Evolutionary conservation across 2,888 invertebrate species (phyloP).

Genomic region (Leptinotarsa tumamoca): DNA sequence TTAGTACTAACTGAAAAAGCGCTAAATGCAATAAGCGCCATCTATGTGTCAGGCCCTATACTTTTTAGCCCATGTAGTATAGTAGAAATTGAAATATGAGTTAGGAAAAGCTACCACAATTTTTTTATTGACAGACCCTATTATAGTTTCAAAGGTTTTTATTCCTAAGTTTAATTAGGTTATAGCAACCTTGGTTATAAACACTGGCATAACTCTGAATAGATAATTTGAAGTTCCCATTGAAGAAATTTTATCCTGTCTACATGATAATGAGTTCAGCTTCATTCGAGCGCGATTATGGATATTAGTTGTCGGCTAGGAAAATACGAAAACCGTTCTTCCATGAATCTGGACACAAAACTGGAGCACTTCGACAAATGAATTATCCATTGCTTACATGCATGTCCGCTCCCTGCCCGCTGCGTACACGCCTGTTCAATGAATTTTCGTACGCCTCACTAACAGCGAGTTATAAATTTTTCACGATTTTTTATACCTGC

Average conservation of each 20-base stretch:
- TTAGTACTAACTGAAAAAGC: no score
- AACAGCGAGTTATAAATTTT: constrained; percentile 27
- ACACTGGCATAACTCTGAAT: no score
- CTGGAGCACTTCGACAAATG: constrained; percentile 33
- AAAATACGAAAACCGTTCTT: constrained; percentile 28
- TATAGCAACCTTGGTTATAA: no score
- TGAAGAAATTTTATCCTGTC: background rate
- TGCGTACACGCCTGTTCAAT: constrained; percentile 31
- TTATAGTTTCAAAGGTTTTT: no score
- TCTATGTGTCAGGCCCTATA: no score
- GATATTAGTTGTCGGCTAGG: constrained; percentile 8
- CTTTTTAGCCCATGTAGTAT: no score
- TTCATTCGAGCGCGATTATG: background rate
- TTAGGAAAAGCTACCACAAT: no score
- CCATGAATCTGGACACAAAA: constrained; percentile 34
- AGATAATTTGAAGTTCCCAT: no score
- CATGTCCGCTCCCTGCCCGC: constrained; percentile 35
- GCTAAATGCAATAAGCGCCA: no score
- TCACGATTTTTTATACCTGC: constrained; percentile 49
- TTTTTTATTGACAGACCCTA: no score
- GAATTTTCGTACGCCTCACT: constrained; percentile 20
- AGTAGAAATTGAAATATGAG: no score
- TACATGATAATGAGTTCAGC: background rate
- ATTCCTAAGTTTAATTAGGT: no score
- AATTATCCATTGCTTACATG: constrained; percentile 40